A percentile compares a stretch with the other conserved stretches of the same genome.
Evolutionary conservation across 2,888 invertebrate species (phyloP).

Genomic region (Xanthostigma xanthostigma): DNA sequence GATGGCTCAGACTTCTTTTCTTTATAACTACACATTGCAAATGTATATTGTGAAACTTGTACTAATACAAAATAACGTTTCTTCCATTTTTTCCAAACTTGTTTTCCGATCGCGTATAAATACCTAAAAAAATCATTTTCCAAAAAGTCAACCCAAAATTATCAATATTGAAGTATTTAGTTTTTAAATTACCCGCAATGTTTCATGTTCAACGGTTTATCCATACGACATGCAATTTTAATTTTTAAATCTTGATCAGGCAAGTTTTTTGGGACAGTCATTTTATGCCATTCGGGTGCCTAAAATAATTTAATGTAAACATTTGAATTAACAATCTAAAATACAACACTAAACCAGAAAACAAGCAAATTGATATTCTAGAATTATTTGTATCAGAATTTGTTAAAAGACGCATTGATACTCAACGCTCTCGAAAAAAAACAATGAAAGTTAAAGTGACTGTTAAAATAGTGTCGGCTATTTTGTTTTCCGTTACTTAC

Average conservation of each 20-base stretch:
- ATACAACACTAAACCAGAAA: background rate
- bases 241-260: constrained; percentile 93
- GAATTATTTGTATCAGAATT: too few relatives aligned
- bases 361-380: too few relatives aligned
- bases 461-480: too few relatives aligned
- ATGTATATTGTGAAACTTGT: constrained; percentile 98
- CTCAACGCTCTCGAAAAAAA: too few relatives aligned
- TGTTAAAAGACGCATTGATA: too few relatives aligned
- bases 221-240: constrained; percentile 95
- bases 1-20: constrained; percentile 99
- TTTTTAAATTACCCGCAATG: constrained; percentile 69
- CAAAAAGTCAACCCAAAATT: background rate
- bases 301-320: constrained; percentile 22
- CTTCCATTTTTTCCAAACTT: constrained; percentile 99
- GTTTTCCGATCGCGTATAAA: constrained; percentile 85
- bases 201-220: constrained; percentile 98
- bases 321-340: background rate
- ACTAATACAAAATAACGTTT: constrained; percentile 95
- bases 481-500: too few relatives aligned
- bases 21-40: constrained; percentile 98
- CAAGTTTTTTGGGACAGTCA: constrained; percentile 88
- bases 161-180: constrained; percentile 2
- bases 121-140: constrained; percentile 36
- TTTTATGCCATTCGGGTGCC: constrained; percentile 96
- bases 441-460: too few relatives aligned